Conservation (phyloP, 2,888 invertebrate species). For the Xylota sylvarum region DNA sequence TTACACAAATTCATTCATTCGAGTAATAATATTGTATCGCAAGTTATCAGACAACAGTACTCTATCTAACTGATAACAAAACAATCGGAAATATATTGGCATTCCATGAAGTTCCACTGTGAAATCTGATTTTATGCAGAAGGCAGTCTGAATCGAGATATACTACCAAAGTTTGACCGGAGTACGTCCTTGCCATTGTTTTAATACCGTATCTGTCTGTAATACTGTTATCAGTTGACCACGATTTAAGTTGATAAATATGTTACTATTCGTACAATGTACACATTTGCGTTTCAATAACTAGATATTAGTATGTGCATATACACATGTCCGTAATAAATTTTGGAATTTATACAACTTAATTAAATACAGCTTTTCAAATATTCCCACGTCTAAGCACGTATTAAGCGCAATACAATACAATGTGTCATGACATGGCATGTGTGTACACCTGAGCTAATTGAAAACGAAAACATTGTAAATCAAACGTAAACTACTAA, state of each 20-base stretch:
- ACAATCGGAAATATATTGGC: not conserved
- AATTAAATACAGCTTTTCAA: constrained; percentile 3
- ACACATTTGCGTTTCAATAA: not conserved
- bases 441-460: not conserved
- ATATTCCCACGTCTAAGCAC: constrained; percentile 1
- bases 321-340: not conserved
- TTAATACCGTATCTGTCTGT: not conserved
- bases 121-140: no score
- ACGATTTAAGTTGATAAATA: not conserved
- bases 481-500: not conserved
- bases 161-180: not conserved
- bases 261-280: not conserved
- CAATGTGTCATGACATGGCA: not conserved
- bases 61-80: not conserved
- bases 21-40: no score
- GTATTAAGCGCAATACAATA: not conserved
- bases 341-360: not conserved
- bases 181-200: not conserved
- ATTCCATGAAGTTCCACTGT: no score
- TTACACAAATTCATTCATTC: no score
- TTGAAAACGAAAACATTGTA: constrained; percentile 2
- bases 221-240: not conserved
- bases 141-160: not conserved
- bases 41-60: no score
- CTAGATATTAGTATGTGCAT: no score